Conservation (phyloP, 2,888 invertebrate genomes). For the Andrena hattorfiana region DNA sequence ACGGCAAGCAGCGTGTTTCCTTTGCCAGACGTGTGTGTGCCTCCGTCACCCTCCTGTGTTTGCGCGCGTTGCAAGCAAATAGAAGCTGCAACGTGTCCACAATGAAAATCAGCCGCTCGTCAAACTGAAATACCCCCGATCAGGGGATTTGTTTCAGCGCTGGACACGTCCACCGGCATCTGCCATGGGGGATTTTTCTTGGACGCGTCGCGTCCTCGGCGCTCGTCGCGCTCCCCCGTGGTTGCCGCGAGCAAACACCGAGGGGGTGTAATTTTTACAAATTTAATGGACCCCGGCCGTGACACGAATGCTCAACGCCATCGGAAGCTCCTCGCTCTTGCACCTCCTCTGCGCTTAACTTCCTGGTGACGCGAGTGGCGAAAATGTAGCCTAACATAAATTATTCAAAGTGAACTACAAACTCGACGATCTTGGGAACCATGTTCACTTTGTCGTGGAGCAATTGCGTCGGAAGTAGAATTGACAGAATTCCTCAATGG, state of each 20-base stretch:
- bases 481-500: too few species aligned
- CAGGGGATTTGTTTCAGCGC: slow-evolving; percentile 35
- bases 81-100: slow-evolving; percentile 40
- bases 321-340: too few species aligned
- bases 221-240: not conserved
- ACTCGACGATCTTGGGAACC: too few species aligned
- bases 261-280: slow-evolving; percentile 6
- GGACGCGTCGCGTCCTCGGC: not conserved
- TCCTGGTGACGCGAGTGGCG: not conserved
- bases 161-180: slow-evolving; percentile 18
- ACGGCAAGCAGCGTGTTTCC: slow-evolving; percentile 23
- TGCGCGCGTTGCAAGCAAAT: slow-evolving; percentile 41
- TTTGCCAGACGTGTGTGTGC: slow-evolving; percentile 26
- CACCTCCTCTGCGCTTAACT: too few species aligned
- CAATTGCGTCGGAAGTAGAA: too few species aligned
- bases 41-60: slow-evolving; percentile 37
- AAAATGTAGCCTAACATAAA: not conserved
- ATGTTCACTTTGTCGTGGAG: too few species aligned
- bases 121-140: slow-evolving; percentile 25
- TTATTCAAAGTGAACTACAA: not conserved
- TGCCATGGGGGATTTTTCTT: slow-evolving; percentile 19
- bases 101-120: slow-evolving; percentile 43
- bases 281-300: not conserved
- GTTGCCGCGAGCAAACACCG: slow-evolving; percentile 9
- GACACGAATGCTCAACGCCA: not conserved